These are phyloP conservation scores for Phenacoccus solenopsis DNA, from an alignment of 1,140 invertebrate genomes.

Conservation along the genomic window DNA sequence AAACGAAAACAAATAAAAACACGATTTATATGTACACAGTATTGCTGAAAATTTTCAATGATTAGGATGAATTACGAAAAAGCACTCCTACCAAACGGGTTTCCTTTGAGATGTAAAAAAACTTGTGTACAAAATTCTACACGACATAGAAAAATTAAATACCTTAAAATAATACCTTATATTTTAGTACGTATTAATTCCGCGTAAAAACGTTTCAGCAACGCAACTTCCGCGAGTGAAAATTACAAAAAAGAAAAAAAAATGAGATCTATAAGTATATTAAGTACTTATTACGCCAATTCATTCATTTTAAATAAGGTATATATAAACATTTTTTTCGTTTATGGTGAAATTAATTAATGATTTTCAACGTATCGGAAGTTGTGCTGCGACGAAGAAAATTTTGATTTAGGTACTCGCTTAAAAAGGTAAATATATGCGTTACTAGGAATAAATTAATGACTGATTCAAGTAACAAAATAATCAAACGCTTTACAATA, in stretches of 20 bases:
- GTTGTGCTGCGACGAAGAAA: neutral
- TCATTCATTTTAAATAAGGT: too few relatives aligned
- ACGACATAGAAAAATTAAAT: too few relatives aligned
- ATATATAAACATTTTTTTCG: too few relatives aligned
- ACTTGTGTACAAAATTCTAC: neutral
- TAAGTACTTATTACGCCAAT: too few relatives aligned
- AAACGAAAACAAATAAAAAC: too few relatives aligned
- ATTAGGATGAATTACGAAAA: neutral
- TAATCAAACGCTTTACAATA: conserved; percentile 4
- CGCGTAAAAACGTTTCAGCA: neutral
- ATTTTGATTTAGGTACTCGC: conserved; percentile 13
- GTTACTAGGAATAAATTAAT: conserved; percentile 5
- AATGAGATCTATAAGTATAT: neutral
- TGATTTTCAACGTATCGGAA: neutral
- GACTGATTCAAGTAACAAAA: neutral
- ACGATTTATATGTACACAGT: neutral
- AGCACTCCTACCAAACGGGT: neutral
- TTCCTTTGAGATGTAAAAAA: neutral
- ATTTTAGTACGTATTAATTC: neutral
- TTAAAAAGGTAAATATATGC: neutral
- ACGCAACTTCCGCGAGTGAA: neutral
- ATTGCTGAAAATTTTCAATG: neutral
- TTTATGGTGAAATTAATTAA: neutral
- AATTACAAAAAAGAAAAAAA: neutral
- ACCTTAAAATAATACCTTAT: neutral